Percentiles rank a stretch among this genome's conserved stretches.
Conservation (phyloP, 92 coral and sea anemone species). For the Paramuricea clavata region DNA sequence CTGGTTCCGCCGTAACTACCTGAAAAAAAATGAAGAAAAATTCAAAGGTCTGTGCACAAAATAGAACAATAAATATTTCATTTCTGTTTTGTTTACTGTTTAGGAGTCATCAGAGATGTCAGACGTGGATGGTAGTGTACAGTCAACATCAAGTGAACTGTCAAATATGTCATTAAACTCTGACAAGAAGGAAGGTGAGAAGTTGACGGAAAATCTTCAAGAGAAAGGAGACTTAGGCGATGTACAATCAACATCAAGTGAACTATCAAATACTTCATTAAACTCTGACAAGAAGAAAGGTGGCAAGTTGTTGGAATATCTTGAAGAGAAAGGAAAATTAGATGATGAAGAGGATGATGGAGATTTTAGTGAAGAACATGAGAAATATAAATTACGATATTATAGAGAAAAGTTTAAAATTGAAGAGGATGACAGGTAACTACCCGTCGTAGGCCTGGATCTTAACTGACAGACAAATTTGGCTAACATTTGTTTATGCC, state of each 20-base stretch:
- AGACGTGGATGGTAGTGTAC: conserved; percentile 15
- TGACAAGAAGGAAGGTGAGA: conserved; percentile 19
- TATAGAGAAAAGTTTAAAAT: conserved; percentile 87
- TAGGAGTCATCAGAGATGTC: neutral
- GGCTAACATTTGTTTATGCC: no score
- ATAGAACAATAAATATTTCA: neutral
- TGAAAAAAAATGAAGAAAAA: no score
- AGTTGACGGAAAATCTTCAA: conserved; percentile 46
- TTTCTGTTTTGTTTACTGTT: neutral
- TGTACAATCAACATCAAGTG: conserved; percentile 21
- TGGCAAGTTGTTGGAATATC: conserved; percentile 52
- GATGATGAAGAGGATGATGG: conserved; percentile 73
- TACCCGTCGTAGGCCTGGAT: neutral
- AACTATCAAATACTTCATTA: conserved; percentile 70
- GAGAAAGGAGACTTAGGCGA: conserved; percentile 59
- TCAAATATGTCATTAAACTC: conserved; percentile 63
- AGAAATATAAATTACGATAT: conserved; percentile 86
- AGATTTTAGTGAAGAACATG: conserved; percentile 89
- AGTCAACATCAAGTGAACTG: conserved; percentile 45
- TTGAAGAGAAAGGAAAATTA: conserved; percentile 37
- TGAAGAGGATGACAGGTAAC: conserved; percentile 76
- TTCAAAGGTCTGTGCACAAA: neutral
- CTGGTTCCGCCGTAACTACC: no score
- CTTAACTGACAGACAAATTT: neutral
- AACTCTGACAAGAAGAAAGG: conserved; percentile 4